Evolutionary conservation across 35 echinoderm and acorn worm genomes (phyloP), one percentile per base, ranked within the genome.

Genomic region (Heliocidaris erythrogramma): DNA sequence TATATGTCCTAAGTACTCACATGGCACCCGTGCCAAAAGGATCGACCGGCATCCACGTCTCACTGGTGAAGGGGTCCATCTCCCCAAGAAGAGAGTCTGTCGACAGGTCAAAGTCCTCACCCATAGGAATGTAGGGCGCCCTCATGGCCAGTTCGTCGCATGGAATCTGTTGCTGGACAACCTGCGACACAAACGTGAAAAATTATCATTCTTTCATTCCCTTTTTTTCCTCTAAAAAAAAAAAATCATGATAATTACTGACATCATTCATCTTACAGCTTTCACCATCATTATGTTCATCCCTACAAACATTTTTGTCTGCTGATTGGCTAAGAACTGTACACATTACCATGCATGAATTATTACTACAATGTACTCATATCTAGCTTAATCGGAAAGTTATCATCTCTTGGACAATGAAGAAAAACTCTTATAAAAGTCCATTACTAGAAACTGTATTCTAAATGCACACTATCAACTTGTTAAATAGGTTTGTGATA

Each of bases 41-140:
- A 49, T 97, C 92, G 3, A 97, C 95, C 9, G 97, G 97, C 48
- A 94, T 86, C 97, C 97, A 97, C 21, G 88, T 60, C 47, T 92
- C 94, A 60, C 60, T 94, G 13, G 89, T 56, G 13, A 96, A 94
- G 30, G 85, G 49, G 49, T 85, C 86, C 14, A 69, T 60, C 4
- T 65, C 85, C 27, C 69, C 91, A 50, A 93, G 90, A n/a, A 92
- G 93, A 48, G 94, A 32, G 95, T 97, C 97, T 4, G 91, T 48
- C n/a, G 93, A 94, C 9, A 97, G 94, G 78, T 97, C 97, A 94
- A 97, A 88, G 85, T 97, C 97, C 88, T 97, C 97, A 71, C 95
- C 95, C 95, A 97, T 96, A 18, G 97, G 95, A 65, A 97, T 97
- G 97, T 97, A 97, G 21, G 94, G 97, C 2, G 96, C 96, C 94